These are phyloP conservation scores for Himalopsyche kuldschensis DNA, from an alignment of 2,888 invertebrate species.

Conservation along the genomic window DNA sequence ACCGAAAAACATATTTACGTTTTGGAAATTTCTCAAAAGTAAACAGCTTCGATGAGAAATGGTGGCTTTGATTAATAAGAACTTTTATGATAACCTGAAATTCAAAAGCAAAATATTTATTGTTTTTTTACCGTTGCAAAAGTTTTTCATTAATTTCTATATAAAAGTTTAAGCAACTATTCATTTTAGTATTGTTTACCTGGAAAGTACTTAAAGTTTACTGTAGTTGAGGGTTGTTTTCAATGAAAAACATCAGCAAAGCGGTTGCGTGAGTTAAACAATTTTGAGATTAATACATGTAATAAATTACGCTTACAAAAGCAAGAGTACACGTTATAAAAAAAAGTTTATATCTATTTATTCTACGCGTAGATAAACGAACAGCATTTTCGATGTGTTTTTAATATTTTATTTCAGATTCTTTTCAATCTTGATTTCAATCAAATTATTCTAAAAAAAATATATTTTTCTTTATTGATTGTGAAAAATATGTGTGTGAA, in stretches of 20 bases:
- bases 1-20: neutral
- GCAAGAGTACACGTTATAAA: too few relatives aligned
- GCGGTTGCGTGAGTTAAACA: too few relatives aligned
- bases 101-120: neutral
- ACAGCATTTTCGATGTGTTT: too few relatives aligned
- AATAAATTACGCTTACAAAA: too few relatives aligned
- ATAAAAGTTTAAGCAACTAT: neutral
- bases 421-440: too few relatives aligned
- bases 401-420: too few relatives aligned
- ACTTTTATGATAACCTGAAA: neutral
- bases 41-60: neutral
- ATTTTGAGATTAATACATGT: too few relatives aligned
- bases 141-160: neutral
- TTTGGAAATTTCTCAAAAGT: neutral
- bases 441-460: too few relatives aligned
- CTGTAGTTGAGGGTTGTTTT: neutral
- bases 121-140: neutral
- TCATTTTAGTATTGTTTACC: neutral
- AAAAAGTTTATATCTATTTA: too few relatives aligned
- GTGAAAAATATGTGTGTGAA: too few relatives aligned
- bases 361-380: too few relatives aligned
- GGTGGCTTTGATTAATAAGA: neutral
- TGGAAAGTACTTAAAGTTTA: neutral
- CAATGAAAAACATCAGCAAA: neutral
- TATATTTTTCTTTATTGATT: too few relatives aligned